Evolutionary conservation across 2,113 vertebrate genomes (phyloP), one percentile per base, ranked within the genome.

Genomic region (Prionailurus viverrinus): DNA sequence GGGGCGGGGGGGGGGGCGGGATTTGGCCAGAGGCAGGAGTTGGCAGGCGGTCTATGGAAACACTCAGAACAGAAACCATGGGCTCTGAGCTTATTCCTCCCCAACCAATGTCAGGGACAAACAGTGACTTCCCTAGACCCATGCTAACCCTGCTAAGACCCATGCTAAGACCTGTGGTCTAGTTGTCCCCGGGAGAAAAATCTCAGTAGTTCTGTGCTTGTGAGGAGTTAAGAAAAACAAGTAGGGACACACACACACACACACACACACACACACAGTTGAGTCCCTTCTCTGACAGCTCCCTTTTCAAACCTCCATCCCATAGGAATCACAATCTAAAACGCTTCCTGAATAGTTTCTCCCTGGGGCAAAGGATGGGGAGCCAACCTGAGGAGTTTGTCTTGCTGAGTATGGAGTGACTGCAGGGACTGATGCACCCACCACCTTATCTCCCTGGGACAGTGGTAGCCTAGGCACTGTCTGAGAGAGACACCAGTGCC

Each of bases 381-480:
- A 25, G 25, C 31, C 41, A 41, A 21, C 18, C 74, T 12, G 7
- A 15, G 12, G 39, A 31, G 19, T 73, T 63, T 25, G 63, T 51
- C 51, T 25, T 13, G 3, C 39, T 41, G 25, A 4, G 6, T 39
- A 18, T 23, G 25, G 89, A 39, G 41, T 25, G 41, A 71, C 1
- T 19, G 6, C 45, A 21, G 16, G 25, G 23, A 29, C 29, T 3
- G 27, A n/a, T 41, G 33, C 7, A 4, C n/a, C 27, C 33, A 45
- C 78, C 41, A 23, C 51, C 11, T 9, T 12, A 15, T 51, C 5
- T 9, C 51, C 66, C 45, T 2, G 27, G 27, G 25, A 33, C 14
- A 19, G 15, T 13, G 4, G 27, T 13, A 13, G 15, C 15, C 53
- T 10, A 25, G 23, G 1, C 16, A 10, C 3, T 8, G 6, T 48